These are phyloP conservation scores for Dendrocopos noguchii DNA, from an alignment of 2,113 vertebrate genomes.

Conservation along the genomic window DNA sequence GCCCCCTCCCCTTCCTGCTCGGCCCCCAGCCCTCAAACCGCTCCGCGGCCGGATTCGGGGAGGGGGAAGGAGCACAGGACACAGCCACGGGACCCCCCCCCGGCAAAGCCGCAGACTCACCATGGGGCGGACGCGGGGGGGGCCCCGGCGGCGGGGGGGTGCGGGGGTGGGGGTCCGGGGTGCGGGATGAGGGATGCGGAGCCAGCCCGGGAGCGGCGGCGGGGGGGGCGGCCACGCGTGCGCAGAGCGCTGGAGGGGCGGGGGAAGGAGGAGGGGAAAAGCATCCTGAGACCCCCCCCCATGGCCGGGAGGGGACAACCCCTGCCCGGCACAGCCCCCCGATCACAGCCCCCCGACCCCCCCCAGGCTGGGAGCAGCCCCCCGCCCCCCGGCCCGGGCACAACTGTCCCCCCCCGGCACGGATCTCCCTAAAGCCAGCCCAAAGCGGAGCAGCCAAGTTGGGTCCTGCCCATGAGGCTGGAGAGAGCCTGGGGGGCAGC, in stretches of 20 bases:
- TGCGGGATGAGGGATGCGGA: not conserved
- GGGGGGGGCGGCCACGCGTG: not conserved
- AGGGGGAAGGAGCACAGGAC: not conserved
- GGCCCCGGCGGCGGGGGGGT: not conserved
- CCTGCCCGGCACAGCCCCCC: not conserved
- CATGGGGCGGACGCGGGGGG: not conserved
- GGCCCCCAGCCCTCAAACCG: not conserved
- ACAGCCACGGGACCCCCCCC: not conserved
- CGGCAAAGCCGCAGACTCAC: not conserved
- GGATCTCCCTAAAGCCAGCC: no score
- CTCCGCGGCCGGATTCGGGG: not conserved
- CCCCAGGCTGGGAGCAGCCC: not conserved
- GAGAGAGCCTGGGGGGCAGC: not conserved
- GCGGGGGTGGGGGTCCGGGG: not conserved
- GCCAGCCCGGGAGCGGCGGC: not conserved
- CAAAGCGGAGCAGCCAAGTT: not conserved
- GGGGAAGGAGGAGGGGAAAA: not conserved
- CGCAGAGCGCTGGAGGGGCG: not conserved
- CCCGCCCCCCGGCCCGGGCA: no score
- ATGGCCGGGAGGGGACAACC: fast-evolving
- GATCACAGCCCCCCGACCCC: not conserved
- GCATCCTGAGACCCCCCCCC: not conserved
- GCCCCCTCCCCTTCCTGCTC: not conserved
- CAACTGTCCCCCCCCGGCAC: no score
- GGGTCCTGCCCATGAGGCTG: not conserved